phyloP scores from a whole-genome alignment of 2,113 vertebrate species.

The Osmerus eperlanus region DNA sequence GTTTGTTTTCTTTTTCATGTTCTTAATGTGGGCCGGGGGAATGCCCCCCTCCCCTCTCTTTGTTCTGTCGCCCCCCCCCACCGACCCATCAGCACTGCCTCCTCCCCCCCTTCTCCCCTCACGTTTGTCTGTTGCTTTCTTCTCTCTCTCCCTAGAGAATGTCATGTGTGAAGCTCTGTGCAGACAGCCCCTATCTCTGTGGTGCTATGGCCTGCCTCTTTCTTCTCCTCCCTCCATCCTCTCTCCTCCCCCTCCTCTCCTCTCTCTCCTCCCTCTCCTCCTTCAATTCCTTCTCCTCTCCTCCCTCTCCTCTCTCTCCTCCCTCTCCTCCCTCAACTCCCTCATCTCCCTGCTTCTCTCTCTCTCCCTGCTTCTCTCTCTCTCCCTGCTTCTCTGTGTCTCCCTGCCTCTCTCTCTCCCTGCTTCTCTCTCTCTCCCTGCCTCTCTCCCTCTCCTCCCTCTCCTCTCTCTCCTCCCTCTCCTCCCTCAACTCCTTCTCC shows the following conservation, averaged over 20 bases:
- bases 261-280: constrained; percentile 63
- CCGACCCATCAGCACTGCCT: constrained; percentile 43
- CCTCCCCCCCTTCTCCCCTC: constrained; percentile 46
- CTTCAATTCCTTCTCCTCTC: constrained; percentile 23
- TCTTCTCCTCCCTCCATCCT: neutral
- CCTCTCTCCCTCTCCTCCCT: neutral
- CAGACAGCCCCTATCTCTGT: constrained; percentile 73
- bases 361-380: neutral
- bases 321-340: constrained; percentile 26
- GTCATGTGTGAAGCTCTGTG: constrained; percentile 72
- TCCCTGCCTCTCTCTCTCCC: constrained; percentile 57
- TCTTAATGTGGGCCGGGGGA: constrained; percentile 78
- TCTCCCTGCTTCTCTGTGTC: too few relatives aligned
- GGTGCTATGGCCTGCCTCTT: constrained; percentile 54
- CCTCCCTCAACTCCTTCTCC: too few relatives aligned
- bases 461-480: too few relatives aligned
- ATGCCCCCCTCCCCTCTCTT: constrained; percentile 53
- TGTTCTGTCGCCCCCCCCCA: constrained; percentile 49
- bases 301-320: neutral
- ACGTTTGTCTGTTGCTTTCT: constrained; percentile 31
- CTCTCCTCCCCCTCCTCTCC: constrained; percentile 43
- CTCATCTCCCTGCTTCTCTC: constrained; percentile 66
- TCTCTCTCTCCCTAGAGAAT: constrained; percentile 58
- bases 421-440: constrained; percentile 58
- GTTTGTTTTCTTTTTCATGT: constrained; percentile 83